Percentiles rank a stretch among this genome's conserved stretches.
Conservation (phyloP, 2,888 invertebrate species). For the Urechis unicinctus region DNA sequence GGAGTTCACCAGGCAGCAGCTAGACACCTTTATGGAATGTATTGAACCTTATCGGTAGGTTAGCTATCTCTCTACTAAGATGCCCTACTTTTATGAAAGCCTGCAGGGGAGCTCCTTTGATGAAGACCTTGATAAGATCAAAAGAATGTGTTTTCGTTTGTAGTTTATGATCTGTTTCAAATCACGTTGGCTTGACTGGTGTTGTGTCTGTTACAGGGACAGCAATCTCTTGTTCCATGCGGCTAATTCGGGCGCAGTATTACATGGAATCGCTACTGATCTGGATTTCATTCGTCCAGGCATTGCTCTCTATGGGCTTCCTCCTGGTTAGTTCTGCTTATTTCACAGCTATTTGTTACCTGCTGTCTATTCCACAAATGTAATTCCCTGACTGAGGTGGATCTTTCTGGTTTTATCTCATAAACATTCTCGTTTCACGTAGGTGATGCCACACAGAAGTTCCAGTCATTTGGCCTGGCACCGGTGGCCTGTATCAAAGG, state of each 20-base stretch:
- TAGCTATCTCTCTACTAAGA: too few species aligned
- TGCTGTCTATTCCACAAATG: too few species aligned
- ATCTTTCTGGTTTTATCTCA: background rate
- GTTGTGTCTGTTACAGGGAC: too few species aligned
- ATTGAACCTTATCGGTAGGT: background rate
- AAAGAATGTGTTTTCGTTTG: too few species aligned
- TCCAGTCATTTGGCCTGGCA: slow-evolving; percentile 11
- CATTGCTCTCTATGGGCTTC: slow-evolving; percentile 30
- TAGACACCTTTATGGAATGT: slow-evolving; percentile 6
- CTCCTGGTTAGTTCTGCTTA: slow-evolving; percentile 21
- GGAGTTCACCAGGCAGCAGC: slow-evolving; percentile 11
- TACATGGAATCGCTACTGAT: slow-evolving; percentile 25
- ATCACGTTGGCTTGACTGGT: too few species aligned
- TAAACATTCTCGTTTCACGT: background rate
- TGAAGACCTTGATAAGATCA: too few species aligned
- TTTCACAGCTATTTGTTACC: too few species aligned
- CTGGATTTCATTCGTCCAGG: slow-evolving; percentile 33
- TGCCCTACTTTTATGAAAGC: too few species aligned
- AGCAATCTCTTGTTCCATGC: slow-evolving; percentile 18
- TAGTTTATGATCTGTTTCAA: too few species aligned
- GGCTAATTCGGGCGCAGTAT: slow-evolving; percentile 29
- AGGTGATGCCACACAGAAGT: background rate
- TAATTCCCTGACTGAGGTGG: background rate
- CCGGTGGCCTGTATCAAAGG: slow-evolving; percentile 7
- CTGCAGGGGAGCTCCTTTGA: too few species aligned